Conservation (phyloP, 2,113 vertebrate genomes). For the Clarias magur region DNA sequence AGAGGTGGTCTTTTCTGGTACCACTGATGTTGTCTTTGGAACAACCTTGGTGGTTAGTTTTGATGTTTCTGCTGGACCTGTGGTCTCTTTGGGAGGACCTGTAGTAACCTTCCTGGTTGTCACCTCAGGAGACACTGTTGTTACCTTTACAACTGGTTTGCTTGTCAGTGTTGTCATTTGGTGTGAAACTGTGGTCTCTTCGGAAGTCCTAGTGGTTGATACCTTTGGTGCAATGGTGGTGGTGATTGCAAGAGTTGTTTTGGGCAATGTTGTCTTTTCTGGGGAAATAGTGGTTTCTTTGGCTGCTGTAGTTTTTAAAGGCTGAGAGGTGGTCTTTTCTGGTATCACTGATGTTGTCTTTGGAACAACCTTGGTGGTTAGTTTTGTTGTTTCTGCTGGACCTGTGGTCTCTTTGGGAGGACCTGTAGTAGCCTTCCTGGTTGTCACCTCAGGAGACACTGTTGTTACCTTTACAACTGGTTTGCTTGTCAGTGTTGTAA, state of each 20-base stretch:
- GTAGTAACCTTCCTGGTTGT: too few relatives aligned
- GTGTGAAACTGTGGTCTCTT: neutral
- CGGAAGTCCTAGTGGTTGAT: neutral
- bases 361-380: neutral
- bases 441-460: neutral
- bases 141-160: too few relatives aligned
- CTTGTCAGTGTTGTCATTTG: conserved; percentile 12
- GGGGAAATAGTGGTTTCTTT: neutral
- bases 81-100: too few relatives aligned
- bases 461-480: too few relatives aligned
- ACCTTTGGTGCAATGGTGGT: neutral
- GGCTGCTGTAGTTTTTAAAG: neutral
- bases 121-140: too few relatives aligned
- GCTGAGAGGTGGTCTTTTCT: neutral
- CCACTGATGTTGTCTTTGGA: neutral
- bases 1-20: neutral
- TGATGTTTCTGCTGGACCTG: neutral
- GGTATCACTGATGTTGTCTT: neutral
- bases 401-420: neutral
- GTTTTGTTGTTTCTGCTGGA: neutral
- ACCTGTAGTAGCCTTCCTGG: neutral
- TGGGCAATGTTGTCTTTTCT: too few relatives aligned
- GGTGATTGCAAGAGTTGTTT: too few relatives aligned
- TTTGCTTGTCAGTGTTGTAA: too few relatives aligned
- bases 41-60: neutral